Evolutionary conservation across 2,797 vertebrate species (phyloP).

Genomic region (Rhinophrynus dorsalis): DNA sequence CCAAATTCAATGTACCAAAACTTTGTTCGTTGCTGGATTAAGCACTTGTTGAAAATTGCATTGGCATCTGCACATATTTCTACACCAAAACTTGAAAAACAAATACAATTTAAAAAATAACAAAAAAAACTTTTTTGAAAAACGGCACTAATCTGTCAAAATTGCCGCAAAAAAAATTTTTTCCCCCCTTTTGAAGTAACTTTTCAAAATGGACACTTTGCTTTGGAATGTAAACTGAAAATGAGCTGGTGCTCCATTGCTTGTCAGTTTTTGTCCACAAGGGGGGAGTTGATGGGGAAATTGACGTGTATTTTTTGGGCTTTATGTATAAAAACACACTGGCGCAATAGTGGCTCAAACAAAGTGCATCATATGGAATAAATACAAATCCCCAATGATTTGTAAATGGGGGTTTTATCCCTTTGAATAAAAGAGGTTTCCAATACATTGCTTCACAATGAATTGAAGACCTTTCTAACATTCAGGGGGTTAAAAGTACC

Average conservation of each 20-base stretch:
- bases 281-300: too few species aligned
- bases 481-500: too few species aligned
- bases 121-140: slow-evolving; percentile 65
- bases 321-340: too few species aligned
- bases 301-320: too few species aligned
- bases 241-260: slow-evolving; percentile 59
- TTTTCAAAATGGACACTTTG: slow-evolving; percentile 52
- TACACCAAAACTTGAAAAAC: slow-evolving; percentile 75
- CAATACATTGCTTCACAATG: too few species aligned
- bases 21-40: slow-evolving; percentile 62
- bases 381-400: too few species aligned
- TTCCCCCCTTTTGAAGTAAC: not conserved
- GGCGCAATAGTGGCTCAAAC: too few species aligned
- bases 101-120: slow-evolving; percentile 67
- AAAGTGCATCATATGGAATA: too few species aligned
- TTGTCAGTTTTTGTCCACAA: slow-evolving; percentile 54
- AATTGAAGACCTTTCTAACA: too few species aligned
- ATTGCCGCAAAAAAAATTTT: slow-evolving; percentile 49
- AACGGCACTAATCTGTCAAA: slow-evolving; percentile 60
- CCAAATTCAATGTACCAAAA: slow-evolving; percentile 73
- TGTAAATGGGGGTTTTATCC: too few species aligned
- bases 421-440: too few species aligned
- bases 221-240: slow-evolving; percentile 62
- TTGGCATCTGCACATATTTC: slow-evolving; percentile 64
- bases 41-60: slow-evolving; percentile 69